Evolutionary conservation across 2,797 vertebrate genomes (phyloP).

Genomic region (Karalla daura): DNA sequence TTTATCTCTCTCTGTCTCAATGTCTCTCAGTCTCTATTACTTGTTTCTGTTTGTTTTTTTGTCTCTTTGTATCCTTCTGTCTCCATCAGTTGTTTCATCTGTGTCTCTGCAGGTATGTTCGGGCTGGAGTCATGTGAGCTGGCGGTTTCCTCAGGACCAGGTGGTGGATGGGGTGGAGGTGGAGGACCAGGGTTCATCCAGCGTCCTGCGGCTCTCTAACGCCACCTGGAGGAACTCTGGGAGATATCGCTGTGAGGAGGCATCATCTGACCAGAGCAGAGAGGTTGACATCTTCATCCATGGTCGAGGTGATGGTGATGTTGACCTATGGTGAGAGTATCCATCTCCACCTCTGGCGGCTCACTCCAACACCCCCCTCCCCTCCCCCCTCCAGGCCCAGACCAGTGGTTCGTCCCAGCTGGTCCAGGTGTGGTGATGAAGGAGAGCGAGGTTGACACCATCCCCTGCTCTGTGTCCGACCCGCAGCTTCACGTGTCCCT

Average conservation of each 20-base stretch:
- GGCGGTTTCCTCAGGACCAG: constrained; percentile 73
- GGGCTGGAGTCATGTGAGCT: constrained; percentile 78
- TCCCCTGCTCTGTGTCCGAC: constrained; percentile 91
- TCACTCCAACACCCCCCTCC: not conserved
- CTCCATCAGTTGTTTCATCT: too few species aligned
- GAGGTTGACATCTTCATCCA: constrained; percentile 89
- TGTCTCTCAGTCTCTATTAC: not conserved
- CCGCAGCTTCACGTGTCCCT: constrained; percentile 85
- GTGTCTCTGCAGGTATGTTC: constrained; percentile 78
- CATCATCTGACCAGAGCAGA: constrained; percentile 56
- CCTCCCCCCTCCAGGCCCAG: constrained; percentile 77
- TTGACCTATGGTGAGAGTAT: fast-evolving
- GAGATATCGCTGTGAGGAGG: constrained; percentile 85
- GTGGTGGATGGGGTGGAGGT: constrained; percentile 46
- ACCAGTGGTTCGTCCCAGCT: constrained; percentile 85
- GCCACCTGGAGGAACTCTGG: constrained; percentile 86
- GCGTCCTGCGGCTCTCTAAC: constrained; percentile 81
- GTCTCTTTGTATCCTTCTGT: constrained; percentile 19
- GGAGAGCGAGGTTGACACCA: constrained; percentile 78
- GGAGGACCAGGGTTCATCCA: constrained; percentile 75
- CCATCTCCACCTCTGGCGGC: not conserved
- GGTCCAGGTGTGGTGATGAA: constrained; percentile 85
- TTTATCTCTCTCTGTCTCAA: too few species aligned
- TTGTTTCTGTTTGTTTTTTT: not conserved
- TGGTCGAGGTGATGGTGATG: constrained; percentile 84